phyloP scores from a whole-genome alignment of 2,888 invertebrate species.

The Pyrrhosoma nymphula region DNA sequence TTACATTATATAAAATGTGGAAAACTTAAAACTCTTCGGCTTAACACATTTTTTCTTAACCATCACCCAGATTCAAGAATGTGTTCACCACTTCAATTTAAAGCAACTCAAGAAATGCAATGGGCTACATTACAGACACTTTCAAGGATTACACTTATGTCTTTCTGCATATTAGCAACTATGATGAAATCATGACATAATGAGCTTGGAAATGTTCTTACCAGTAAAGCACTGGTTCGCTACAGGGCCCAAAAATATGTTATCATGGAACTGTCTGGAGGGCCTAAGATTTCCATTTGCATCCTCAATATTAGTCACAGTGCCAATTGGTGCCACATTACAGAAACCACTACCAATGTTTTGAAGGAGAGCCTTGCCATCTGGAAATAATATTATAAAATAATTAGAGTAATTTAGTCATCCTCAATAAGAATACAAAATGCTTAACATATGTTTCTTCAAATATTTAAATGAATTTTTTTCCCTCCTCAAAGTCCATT shows the following conservation, averaged over 20 bases:
- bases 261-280: constrained; percentile 47
- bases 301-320: constrained; percentile 47
- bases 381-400: not conserved
- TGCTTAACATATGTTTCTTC: not conserved
- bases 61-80: too few relatives aligned
- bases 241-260: constrained; percentile 50
- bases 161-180: not conserved
- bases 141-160: not conserved
- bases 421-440: not conserved
- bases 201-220: not conserved
- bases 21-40: too few relatives aligned
- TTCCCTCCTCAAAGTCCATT: not conserved
- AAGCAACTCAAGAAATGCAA: too few relatives aligned
- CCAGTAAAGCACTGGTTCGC: constrained; percentile 49
- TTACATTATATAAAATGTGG: too few relatives aligned
- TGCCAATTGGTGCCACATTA: constrained; percentile 52
- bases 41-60: too few relatives aligned
- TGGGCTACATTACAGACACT: too few relatives aligned
- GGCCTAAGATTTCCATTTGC: not conserved
- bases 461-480: not conserved
- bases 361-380: constrained; percentile 46
- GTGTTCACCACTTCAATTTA: too few relatives aligned
- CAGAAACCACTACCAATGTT: constrained; percentile 53
- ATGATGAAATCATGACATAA: not conserved
- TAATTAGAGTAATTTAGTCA: not conserved